Evolutionary conservation across 2,797 vertebrate species (phyloP).

Genomic region (Leucoraja ocellata): DNA sequence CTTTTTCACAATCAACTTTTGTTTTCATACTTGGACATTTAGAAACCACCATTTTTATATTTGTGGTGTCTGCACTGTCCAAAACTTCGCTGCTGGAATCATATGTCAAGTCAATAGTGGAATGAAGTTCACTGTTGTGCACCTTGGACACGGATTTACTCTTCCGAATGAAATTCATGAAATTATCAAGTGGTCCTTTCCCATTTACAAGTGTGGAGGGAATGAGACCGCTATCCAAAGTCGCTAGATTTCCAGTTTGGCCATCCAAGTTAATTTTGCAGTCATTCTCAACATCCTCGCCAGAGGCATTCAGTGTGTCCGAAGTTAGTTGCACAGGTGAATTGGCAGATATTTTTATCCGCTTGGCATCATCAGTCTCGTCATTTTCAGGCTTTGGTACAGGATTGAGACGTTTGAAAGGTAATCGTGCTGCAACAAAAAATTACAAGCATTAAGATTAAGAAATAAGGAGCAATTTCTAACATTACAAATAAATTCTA

Average conservation of each 20-base stretch:
- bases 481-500: not conserved
- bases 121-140: conserved; percentile 39
- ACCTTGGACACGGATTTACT: conserved; percentile 43
- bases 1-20: conserved; percentile 16
- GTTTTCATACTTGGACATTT: not conserved
- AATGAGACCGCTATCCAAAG: not conserved
- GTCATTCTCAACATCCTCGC: conserved; percentile 68
- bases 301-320: conserved; percentile 45
- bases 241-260: conserved; percentile 40
- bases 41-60: conserved; percentile 1
- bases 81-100: conserved; percentile 48
- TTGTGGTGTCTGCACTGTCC: not conserved
- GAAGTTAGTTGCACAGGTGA: conserved; percentile 39
- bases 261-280: conserved; percentile 47
- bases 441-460: not conserved
- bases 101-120: conserved; percentile 62
- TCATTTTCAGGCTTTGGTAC: conserved; percentile 68
- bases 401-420: conserved; percentile 86
- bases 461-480: not conserved
- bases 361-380: conserved; percentile 29
- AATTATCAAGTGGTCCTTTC: conserved; percentile 77
- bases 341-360: conserved; percentile 44
- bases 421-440: conserved; percentile 75
- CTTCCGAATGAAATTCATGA: conserved; percentile 54
- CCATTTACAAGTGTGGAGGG: conserved; percentile 71